A percentile compares a stretch with the other conserved stretches of the same genome.
Evolutionary conservation across 2,797 vertebrate species (phyloP).

Genomic region (Lophotriccus pileatus): DNA sequence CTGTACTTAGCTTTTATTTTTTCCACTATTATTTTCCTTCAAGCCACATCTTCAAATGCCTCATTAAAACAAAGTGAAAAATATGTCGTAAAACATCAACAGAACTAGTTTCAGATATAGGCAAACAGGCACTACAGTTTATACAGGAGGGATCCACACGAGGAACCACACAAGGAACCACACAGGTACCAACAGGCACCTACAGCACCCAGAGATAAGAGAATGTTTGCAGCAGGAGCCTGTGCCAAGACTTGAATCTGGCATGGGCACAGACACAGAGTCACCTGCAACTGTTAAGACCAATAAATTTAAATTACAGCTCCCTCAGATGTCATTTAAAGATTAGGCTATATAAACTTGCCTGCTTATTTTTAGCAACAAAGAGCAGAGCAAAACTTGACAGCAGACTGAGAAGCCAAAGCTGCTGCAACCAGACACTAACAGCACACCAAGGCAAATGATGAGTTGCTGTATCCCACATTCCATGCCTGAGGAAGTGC

Average conservation of each 20-base stretch:
- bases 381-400: not conserved
- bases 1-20: not conserved
- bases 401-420: not conserved
- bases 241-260: not conserved
- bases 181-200: not conserved
- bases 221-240: not conserved
- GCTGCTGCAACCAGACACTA: not conserved
- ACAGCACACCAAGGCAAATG: not conserved
- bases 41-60: not conserved
- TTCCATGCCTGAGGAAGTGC: not conserved
- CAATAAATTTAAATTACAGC: not conserved
- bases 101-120: not conserved
- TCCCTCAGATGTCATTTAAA: not conserved
- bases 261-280: not conserved
- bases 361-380: not conserved
- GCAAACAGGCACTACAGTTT: not conserved
- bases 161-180: not conserved
- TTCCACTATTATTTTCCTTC: not conserved
- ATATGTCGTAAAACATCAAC: not conserved
- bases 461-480: not conserved
- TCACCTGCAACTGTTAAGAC: not conserved
- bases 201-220: not conserved
- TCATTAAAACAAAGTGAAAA: not conserved
- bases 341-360: not conserved
- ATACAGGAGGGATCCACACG: not conserved